Evolutionary conservation across 1,140 invertebrate species (phyloP), one percentile per base, ranked within the genome.

Genomic region (Aplysia californica): DNA sequence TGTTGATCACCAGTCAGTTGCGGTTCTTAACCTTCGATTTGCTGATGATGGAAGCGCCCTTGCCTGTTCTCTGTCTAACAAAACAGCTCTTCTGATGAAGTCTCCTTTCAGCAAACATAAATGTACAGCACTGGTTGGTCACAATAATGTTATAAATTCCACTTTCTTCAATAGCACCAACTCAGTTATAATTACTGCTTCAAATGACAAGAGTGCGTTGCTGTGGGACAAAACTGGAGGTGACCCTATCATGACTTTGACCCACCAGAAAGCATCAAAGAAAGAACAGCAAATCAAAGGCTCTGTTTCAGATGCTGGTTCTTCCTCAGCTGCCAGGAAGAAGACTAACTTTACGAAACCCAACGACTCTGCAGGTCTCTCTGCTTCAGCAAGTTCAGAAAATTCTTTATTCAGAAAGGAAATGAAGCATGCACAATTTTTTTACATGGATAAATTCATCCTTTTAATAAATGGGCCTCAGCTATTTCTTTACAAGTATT

Each of bases 381-480:
- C 33, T 38, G 4, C 21, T 10, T 38, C 59, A n/a, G 73, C 35
- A 55, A 2, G 79, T 77, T 23, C 74, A 85, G 68, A 44, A 1
- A 76, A 68, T 44, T 29, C 72, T 18, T 50, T 65, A 1, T 89
- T 87, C 61, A 69, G 68, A 23, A 87, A 88, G 67, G 86, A 85
- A 74, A 80, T 90, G 10, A 83, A 81, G 18, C 79, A 80, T 81
- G 87, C 83, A 21, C 87, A 88, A 79, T 91, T 91, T 81, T 91
- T 87, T 76, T 91, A 90, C 75, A 84, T 90, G 82, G 90, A 91
- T 76, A 88, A 88, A 66, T 91, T 91, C 79, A 83, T 91, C 18
- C 61, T 91, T 5, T 20, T 89, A 36, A 81, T 87, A 35, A 82
- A 80, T 61, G 88, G 87, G 38, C 86, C 86, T 72, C 74, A 66